phyloP scores from a whole-genome alignment of 2,113 vertebrate species.

The Callocephalon fimbriatum region DNA sequence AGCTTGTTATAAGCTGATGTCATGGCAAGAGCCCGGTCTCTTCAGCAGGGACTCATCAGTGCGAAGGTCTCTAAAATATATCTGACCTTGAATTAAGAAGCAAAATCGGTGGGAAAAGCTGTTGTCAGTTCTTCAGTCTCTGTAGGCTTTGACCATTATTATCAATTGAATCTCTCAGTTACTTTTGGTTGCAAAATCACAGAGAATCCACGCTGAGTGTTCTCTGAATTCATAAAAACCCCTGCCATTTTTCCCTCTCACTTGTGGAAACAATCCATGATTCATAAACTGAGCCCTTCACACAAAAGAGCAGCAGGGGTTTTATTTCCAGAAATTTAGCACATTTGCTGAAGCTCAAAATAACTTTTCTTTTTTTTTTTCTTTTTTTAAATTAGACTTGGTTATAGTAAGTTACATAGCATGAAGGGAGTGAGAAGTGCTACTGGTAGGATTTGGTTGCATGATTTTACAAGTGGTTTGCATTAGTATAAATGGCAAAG shows the following conservation, averaged over 20 bases:
- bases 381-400: neutral
- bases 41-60: constrained; percentile 18
- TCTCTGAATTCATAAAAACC: neutral
- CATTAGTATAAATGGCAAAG: neutral
- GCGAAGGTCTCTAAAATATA: neutral
- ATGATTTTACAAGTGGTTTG: constrained; percentile 13
- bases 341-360: constrained; percentile 21
- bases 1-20: constrained; percentile 26
- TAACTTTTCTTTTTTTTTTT: neutral
- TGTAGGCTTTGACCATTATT: neutral
- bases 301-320: neutral
- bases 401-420: constrained; percentile 18
- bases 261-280: neutral
- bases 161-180: neutral
- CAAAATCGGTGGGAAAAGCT: neutral
- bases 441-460: constrained; percentile 21
- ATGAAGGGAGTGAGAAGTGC: constrained; percentile 24
- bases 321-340: constrained; percentile 21
- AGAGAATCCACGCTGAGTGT: neutral
- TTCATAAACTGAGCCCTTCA: constrained; percentile 8
- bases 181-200: neutral
- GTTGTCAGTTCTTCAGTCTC: neutral
- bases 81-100: neutral
- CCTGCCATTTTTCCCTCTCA: neutral
- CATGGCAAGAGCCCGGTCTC: constrained; percentile 30